Evolutionary conservation across 2,797 vertebrate genomes (phyloP), one percentile per base, ranked within the genome.

Genomic region (Lepilemur septentrionalis): DNA sequence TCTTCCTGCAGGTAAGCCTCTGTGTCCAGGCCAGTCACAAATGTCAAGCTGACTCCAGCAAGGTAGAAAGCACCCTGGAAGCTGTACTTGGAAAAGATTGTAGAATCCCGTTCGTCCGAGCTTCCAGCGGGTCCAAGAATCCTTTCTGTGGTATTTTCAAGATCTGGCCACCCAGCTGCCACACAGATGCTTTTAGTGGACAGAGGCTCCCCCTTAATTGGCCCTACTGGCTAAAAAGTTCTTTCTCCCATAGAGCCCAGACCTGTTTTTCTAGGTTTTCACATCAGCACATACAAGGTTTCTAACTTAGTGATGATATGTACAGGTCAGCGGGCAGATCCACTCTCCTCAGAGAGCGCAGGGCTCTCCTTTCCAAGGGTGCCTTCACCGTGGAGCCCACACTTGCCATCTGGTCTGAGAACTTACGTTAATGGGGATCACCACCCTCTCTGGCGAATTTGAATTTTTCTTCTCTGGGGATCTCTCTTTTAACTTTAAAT

Each of bases 401-500:
- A 38, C 55, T 83, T 25, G n/a, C 10, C 7, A 8, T 48, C 20
- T 69, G 28, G 25, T 22, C 76, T 86, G 50, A 73, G 14, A 82
- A 63, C 28, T 94, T 73, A 69, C 57, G 57, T 89, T 69, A 75
- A 59, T 59, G 79, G 43, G 52, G 43, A 75, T 72, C 38, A 87
- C 38, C 13, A 52, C 46, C 1, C 4, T 89, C 10, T 86, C 12
- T 17, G 95, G 46, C 0, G 91, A 50, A 59, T 73, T 57, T 69
- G 23, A 95, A 70, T 48, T 91, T 86, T 81, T 59, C 23, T 63
- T 63, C 73, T 88, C 46, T 55, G 25, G 12, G 41, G 63, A 69
- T 78, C 63, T 93, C 57, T 75, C 6, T 82, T 91, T 92, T 83
- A 83, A 89, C 50, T 70, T 94, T 86, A 92, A 82, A 94, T 94